phyloP scores from a whole-genome alignment of 1,140 invertebrate species.

The Patella vulgata region DNA sequence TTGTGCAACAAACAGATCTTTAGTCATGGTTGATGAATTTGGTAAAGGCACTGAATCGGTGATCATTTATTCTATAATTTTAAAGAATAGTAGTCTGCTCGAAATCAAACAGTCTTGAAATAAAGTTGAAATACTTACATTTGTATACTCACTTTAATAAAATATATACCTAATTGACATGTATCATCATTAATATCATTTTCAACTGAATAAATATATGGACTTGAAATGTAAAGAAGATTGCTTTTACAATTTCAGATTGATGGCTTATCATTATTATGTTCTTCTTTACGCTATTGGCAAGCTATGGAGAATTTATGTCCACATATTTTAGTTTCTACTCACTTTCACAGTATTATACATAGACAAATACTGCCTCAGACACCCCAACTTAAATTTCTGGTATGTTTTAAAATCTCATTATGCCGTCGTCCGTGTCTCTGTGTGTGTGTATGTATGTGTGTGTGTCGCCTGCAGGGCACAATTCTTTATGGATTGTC shows the following conservation, averaged over 20 bases:
- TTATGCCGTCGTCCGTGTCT: too few relatives aligned
- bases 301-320: conserved; percentile 69
- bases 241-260: conserved; percentile 63
- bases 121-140: too few relatives aligned
- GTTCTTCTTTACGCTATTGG: conserved; percentile 75
- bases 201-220: too few relatives aligned
- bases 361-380: conserved; percentile 67
- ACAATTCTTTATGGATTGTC: too few relatives aligned
- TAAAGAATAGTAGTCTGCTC: too few relatives aligned
- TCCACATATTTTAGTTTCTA: conserved; percentile 81
- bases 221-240: too few relatives aligned
- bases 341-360: conserved; percentile 78
- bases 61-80: conserved; percentile 24
- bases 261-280: conserved; percentile 79
- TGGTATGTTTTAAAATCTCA: conserved; percentile 44
- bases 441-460: too few relatives aligned
- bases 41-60: conserved; percentile 85
- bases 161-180: too few relatives aligned
- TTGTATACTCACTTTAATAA: too few relatives aligned
- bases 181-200: too few relatives aligned
- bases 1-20: conserved; percentile 73
- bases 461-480: too few relatives aligned
- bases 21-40: conserved; percentile 91
- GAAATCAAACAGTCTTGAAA: too few relatives aligned
- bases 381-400: conserved; percentile 43